Base-by-base conservation (phyloP, 2,797 vertebrate genomes). In the Bradypodion pumilum region DNA sequence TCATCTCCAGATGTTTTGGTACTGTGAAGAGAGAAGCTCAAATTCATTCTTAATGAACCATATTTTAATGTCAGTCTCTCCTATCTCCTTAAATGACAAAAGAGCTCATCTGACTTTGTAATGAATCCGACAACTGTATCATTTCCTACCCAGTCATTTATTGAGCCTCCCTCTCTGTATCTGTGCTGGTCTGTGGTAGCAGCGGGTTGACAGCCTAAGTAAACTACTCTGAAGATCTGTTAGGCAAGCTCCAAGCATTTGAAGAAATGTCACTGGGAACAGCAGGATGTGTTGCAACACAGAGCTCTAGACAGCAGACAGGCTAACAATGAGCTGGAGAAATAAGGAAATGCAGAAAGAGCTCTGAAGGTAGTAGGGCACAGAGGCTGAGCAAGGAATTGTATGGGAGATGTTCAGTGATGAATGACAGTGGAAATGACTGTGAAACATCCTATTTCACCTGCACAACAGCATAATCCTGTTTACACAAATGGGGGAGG, bases 61-160 rank as follows among this genome's bases (percentile, higher is more conserved):
- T 91, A 91, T 95, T 95, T 95, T 95, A 95, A 95, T 93, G 91
- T 92, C 93, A 93, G 91, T 94, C 88, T 95, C 85, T 93, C 89
- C 92, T 92, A 85, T 95, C 92, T 94, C 40, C 89, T 86, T 93
- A 95, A 93, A 93, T 94, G 93, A 94, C 93, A 93, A 93, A 56
- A 95, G 88, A 91, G 72, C 90, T 96, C 88, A 91, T 96, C 92
- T 95, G 93, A 94, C 93, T 95, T 95, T 92, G 86, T 93, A 95
- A 95, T 94, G 90, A 94, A 92, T 91, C 80, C 74, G 82, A 88
- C 91, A 89, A 84, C 79, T 83, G 52, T 88, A 92, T 75, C 68
- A 82, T 90, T 74, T 85, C 65, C 40, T 82, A 66, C 37, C 80
- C 70, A 82, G 68, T 72, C 89, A 65, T 88, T 93, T 94, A 81